Evolutionary conservation across 2,113 vertebrate species (phyloP), one percentile per base, ranked within the genome.

Genomic region (Salminus brasiliensis): DNA sequence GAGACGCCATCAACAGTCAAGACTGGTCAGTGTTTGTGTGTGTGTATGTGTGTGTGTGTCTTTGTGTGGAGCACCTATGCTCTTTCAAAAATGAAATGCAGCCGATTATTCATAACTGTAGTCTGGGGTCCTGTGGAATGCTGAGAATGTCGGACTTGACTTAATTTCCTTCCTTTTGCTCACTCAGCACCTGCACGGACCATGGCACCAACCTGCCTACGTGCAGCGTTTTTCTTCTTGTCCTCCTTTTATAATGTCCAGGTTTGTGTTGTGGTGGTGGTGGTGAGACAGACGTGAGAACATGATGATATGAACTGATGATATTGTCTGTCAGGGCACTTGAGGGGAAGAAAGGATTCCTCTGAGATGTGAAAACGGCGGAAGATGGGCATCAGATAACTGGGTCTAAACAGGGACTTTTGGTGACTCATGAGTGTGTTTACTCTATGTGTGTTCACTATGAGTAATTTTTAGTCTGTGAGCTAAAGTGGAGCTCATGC

Each of bases 1-100:
- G 96, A 15, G 96, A 98, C 52, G 95, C 96, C 87, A 97, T 97
- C 83, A 96, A 98, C 91, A 97, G 96, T 89, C 95, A 96, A 82
- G 96, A 97, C 91, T 97, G 95, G 96, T 97, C 89, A 47, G 91
- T 83, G 74, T 71, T 57, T 47, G 77, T 67, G 18, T 72, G 45
- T 76, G 65, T 29, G 65, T 76, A 53, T 53, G 49, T 59, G 75
- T 39, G 25, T 60, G 72, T 13, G 53, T 73, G 5, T 21, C 15
- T 49, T 49, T 25, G 9, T 1, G 2, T 10, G 10, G 5, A 3
- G 52, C n/a, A 10, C 23, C 8, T 55, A n/a, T 23, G 23, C 9
- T n/a, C 52, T 55, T 2, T n/a, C 52, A 25, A 52, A 52, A 52
- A 21, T 55, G 21, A 55, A 55, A 55, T 55, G 25, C 16, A n/a